These are phyloP conservation scores for Siphamia tubifer DNA, from an alignment of 2,113 vertebrate genomes.

Conservation along the genomic window DNA sequence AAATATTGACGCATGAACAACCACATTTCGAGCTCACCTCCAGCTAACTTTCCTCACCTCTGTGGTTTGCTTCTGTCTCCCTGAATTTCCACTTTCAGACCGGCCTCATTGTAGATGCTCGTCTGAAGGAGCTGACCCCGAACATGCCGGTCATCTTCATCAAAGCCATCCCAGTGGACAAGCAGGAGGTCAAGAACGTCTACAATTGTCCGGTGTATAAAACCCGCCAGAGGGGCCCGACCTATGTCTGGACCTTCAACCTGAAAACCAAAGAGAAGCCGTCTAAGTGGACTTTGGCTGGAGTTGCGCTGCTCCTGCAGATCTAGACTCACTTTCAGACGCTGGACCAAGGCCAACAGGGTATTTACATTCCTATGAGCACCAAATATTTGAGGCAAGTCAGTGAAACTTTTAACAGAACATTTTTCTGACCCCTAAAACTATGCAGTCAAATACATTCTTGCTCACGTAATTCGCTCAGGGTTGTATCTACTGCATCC, in stretches of 20 bases:
- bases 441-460: neutral
- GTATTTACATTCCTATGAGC: neutral
- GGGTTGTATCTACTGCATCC: neutral
- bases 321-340: constrained; percentile 54
- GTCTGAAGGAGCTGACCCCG: constrained; percentile 89
- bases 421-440: no score
- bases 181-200: constrained; percentile 80
- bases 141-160: constrained; percentile 90
- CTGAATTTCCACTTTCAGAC: constrained; percentile 63
- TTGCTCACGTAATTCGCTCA: no score
- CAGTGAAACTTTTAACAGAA: neutral
- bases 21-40: neutral
- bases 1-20: neutral
- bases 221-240: constrained; percentile 89
- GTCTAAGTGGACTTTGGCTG: constrained; percentile 92
- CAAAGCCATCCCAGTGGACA: constrained; percentile 87
- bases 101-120: constrained; percentile 85
- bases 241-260: constrained; percentile 94
- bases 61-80: constrained; percentile 6
- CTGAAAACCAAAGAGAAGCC: constrained; percentile 91
- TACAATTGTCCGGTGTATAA: constrained; percentile 94
- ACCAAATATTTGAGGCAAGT: neutral
- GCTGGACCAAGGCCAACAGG: constrained; percentile 1
- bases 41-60: constrained; percentile 4
- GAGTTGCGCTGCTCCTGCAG: constrained; percentile 92